Evolutionary conservation across 2,113 vertebrate species (phyloP).

Genomic region (Dissostichus mawsoni): DNA sequence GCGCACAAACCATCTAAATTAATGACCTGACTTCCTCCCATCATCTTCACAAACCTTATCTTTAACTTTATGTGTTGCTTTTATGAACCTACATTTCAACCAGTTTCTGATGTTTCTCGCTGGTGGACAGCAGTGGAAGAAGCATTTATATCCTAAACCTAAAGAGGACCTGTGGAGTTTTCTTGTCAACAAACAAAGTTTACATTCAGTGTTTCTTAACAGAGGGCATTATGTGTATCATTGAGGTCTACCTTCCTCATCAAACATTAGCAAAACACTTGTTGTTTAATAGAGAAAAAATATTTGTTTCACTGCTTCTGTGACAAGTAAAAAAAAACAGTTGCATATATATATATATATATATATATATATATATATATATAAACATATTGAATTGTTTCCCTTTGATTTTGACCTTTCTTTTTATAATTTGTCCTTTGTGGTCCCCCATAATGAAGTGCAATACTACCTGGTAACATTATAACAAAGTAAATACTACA

Average conservation of each 20-base stretch:
- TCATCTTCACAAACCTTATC: conserved; percentile 17
- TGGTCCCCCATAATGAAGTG: not conserved
- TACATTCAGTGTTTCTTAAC: not conserved
- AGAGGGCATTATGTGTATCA: not conserved
- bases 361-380: too few relatives aligned
- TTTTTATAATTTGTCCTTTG: not conserved
- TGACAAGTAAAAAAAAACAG: not conserved
- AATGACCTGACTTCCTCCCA: conserved; percentile 35
- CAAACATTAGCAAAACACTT: not conserved
- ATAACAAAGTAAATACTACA: too few relatives aligned
- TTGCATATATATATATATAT: not conserved
- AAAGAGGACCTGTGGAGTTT: not conserved
- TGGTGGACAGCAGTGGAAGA: not conserved
- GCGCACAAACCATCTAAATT: conserved; percentile 47
- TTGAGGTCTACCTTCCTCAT: not conserved
- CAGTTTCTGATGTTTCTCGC: not conserved
- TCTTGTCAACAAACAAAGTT: not conserved
- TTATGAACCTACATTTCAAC: conserved; percentile 24
- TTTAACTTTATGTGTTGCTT: conserved; percentile 20
- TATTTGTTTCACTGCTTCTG: not conserved
- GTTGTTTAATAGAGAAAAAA: not conserved
- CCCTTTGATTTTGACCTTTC: not conserved
- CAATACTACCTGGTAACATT: not conserved
- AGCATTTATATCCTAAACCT: not conserved
- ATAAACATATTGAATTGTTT: too few relatives aligned